Evolutionary conservation across 1,140 invertebrate genomes (phyloP), one percentile per base, ranked within the genome.

Genomic region (Monomorium pharaonis): DNA sequence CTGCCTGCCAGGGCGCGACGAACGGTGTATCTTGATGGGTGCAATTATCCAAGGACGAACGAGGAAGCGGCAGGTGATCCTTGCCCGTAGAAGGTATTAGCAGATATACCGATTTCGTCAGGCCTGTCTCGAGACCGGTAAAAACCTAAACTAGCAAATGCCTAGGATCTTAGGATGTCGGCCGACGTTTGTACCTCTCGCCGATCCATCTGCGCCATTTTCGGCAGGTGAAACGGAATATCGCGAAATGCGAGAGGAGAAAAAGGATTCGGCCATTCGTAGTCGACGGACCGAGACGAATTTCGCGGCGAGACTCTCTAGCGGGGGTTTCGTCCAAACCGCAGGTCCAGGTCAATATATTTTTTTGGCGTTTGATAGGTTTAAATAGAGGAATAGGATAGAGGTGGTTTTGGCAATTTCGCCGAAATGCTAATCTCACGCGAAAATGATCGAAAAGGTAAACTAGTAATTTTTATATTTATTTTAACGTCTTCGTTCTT

Each of bases 201-300:
- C 47, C 86, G 88, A 67, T 88, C 92, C 92, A 91, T 90, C 90
- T 90, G 86, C 88, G 89, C 91, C 91, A 91, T 92, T 93, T 93
- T 91, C 88, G 92, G 91, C 94, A 94, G 94, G 94, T 94, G 94
- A 94, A 93, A 91, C 91, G 90, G 91, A 92, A 91, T 91, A 93
- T 92, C 91, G 87, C 91, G 90, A 89, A 86, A 90, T 67, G 90
- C 89, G 91, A 92, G 91, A 90, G 87, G 89, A 93, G 91, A 93
- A 92, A 93, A 93, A 92, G 91, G 92, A 92, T 92, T 91, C 91
- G 91, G 86, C 91, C 49, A 67, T 87, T 89, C 86, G 87, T 58
- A 65, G 78, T 86, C 85, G 54, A 1, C 56, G 58, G 69, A 88
- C 56, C 88, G 89, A 75, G 86, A 89, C 89, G 51, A 78, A 84